Evolutionary conservation across 2,113 vertebrate species (phyloP), one percentile per base, ranked within the genome.

Genomic region (Chascanopsetta lugubris): DNA sequence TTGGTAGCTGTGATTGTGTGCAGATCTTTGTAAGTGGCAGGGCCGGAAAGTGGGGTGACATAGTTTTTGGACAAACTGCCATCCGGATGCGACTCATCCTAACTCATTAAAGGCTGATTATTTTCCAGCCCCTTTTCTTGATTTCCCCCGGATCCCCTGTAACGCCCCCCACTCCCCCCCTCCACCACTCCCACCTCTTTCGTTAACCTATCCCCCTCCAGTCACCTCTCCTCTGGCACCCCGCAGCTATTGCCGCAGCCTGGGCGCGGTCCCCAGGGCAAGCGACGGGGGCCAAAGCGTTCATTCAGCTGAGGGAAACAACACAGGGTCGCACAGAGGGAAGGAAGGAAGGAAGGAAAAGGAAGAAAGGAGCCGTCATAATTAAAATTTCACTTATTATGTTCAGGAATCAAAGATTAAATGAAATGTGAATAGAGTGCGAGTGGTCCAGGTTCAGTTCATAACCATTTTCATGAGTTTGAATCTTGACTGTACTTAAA

Each of bases 71-170:
- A n/a, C n/a, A n/a, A n/a, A n/a, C n/a, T n/a, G n/a, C n/a, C n/a
- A n/a, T n/a, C n/a, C n/a, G n/a, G n/a, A n/a, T n/a, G 29, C 8
- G 58, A 74, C 62, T 84, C 70, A 58, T 86, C 53, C 73, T 71
- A 50, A 87, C 86, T 90, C 83, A 89, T 92, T 89, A 89, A 91
- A 86, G 80, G 70, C 71, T 49, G 48, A 77, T 83, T 77, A 74
- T 85, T 73, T 47, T 45, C 68, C 58, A 68, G 20, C 50, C 74
- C 59, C 57, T 75, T 74, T 76, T 66, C 77, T 86, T 80, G 69
- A 69, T 84, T 69, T 76, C 69, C 69, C 68, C 80, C 77, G 69
- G 72, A 84, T 84, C 66, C 72, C 59, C 49, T 34, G 43, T 10
- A 38, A 34, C n/a, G n/a, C 1, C 51, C 57, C n/a, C 34, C 45